Conservation (phyloP, 2,888 invertebrate species). For the Apamea epomidion region DNA sequence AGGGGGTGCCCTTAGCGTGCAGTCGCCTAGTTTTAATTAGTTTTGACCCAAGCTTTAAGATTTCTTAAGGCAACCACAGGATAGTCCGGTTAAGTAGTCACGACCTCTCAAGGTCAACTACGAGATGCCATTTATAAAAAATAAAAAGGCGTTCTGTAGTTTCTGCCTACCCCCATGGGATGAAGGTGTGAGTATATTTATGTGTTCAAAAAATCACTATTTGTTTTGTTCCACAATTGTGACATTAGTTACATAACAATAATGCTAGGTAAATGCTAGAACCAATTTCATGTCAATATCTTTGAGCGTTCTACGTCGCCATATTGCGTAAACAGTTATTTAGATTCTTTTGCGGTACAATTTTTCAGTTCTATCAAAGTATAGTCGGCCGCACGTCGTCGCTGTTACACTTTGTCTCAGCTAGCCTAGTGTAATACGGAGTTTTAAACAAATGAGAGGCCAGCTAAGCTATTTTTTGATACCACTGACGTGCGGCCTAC, state of each 20-base stretch:
- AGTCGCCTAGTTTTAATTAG: no score
- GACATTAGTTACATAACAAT: background rate
- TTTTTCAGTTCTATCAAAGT: constrained; percentile 10
- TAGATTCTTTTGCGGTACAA: background rate
- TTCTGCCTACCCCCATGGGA: background rate
- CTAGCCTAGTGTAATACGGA: background rate
- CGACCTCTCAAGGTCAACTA: no score
- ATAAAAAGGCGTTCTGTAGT: background rate
- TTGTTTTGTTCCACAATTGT: background rate
- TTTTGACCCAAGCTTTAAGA: no score
- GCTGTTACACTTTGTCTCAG: background rate
- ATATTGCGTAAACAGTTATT: constrained; percentile 31
- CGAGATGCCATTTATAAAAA: no score
- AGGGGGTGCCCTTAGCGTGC: no score
- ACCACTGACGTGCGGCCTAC: background rate
- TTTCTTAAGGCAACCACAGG: no score
- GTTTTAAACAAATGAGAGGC: background rate
- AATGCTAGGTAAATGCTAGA: background rate
- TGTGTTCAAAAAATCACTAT: background rate
- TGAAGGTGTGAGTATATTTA: background rate
- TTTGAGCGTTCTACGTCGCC: background rate
- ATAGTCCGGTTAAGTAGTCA: no score
- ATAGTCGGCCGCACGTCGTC: background rate
- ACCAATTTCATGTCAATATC: constrained; percentile 21
- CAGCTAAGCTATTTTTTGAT: background rate